These are phyloP conservation scores for Drosophila buzzatii DNA, from an alignment of 2,888 invertebrate genomes.

Conservation along the genomic window DNA sequence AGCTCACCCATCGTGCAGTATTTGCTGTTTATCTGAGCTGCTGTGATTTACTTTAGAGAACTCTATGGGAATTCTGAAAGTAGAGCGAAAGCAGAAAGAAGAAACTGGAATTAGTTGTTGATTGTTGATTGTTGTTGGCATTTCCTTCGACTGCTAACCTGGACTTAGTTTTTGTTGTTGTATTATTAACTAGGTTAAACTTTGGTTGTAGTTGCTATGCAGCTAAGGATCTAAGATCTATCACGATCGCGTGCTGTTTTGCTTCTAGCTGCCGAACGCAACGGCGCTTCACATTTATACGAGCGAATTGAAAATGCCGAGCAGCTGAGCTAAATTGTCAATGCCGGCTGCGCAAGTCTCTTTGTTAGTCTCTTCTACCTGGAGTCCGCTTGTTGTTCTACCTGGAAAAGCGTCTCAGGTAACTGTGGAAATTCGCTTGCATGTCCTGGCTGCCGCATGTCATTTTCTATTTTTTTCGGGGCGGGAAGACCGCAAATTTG, in stretches of 20 bases:
- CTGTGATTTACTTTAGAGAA: slow-evolving; percentile 51
- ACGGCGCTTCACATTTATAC: slow-evolving; percentile 54
- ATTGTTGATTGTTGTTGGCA: neutral
- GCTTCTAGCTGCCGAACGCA: slow-evolving; percentile 60
- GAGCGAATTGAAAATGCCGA: slow-evolving; percentile 14
- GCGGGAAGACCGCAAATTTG: slow-evolving; percentile 81
- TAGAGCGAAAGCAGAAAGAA: neutral
- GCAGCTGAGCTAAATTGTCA: slow-evolving; percentile 53
- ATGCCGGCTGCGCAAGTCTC: slow-evolving; percentile 43
- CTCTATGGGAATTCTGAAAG: slow-evolving; percentile 59
- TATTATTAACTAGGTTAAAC: slow-evolving; percentile 48
- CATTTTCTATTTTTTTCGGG: slow-evolving; percentile 52
- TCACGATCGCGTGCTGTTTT: slow-evolving; percentile 75
- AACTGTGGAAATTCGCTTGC: slow-evolving; percentile 58
- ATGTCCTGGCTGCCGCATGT: slow-evolving; percentile 42
- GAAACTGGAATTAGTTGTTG: slow-evolving; percentile 4
- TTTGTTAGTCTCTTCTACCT: slow-evolving; percentile 48
- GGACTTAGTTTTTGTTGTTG: slow-evolving; percentile 25
- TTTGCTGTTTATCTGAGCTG: slow-evolving; percentile 7
- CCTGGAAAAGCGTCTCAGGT: slow-evolving; percentile 70
- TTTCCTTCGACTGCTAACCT: slow-evolving; percentile 36
- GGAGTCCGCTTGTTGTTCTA: slow-evolving; percentile 35
- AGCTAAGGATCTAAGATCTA: slow-evolving; percentile 78
- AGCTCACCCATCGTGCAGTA: slow-evolving; percentile 82
- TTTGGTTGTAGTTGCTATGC: slow-evolving; percentile 57